Evolutionary conservation across 2,888 invertebrate species (phyloP), one percentile per base, ranked within the genome.

Genomic region (Quadriops clusia): DNA sequence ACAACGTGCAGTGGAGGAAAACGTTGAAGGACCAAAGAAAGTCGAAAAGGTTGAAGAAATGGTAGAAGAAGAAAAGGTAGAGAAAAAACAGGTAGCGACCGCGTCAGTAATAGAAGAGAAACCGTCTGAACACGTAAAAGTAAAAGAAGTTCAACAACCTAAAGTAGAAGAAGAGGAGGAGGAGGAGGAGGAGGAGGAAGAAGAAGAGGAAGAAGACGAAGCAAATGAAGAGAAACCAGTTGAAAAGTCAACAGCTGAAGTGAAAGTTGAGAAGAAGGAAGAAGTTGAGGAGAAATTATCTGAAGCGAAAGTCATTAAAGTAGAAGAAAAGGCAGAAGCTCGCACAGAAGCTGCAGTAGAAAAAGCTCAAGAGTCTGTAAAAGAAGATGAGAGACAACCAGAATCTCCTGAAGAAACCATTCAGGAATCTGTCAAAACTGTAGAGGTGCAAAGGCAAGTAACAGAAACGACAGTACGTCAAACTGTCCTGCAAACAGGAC

Each of bases 381-480:
- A 18, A n/a, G n/a, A 18, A n/a, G n/a, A n/a, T n/a, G n/a, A n/a
- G n/a, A n/a, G n/a, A n/a, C n/a, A n/a, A n/a, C n/a, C n/a, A n/a
- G n/a, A n/a, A n/a, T n/a, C n/a, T n/a, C n/a, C n/a, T n/a, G 18
- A 18, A n/a, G 18, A 8, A 18, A 18, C 18, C 18, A n/a, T 18
- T 18, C 7, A 18, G 18, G 18, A 18, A 7, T 7, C 18, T n/a
- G 7, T n/a, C 18, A n/a, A 18, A n/a, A n/a, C 7, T 8, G 18
- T 8, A n/a, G 18, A 18, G 18, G 18, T 8, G n/a, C 7, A n/a
- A 8, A 7, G 7, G 18, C 7, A 18, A 18, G 18, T 18, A n/a
- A 18, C 7, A 18, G 18, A 27, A 16, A 28, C 28, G 28, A 29
- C n/a, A n/a, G n/a, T n/a, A n/a, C n/a, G n/a, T n/a, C n/a, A n/a